Conservation (phyloP, 2,888 invertebrate genomes). For the Rotaria sp. region DNA sequence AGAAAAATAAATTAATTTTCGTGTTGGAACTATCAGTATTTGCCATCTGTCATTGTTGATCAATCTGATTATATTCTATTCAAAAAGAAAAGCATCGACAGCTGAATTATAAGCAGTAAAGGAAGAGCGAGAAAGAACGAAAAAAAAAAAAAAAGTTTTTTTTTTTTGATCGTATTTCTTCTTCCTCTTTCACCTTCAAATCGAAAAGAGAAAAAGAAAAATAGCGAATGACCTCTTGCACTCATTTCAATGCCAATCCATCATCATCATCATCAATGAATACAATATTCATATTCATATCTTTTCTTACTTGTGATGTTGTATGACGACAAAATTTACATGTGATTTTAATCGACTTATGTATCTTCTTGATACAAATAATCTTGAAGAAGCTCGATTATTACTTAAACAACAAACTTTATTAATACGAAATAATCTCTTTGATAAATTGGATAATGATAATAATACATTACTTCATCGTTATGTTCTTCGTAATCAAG, state of each 20-base stretch:
- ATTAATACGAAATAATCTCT: not conserved
- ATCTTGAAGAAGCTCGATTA: not conserved
- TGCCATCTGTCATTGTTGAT: not conserved
- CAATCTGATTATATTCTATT: not conserved
- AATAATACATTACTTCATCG: constrained; percentile 13
- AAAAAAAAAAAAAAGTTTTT: no score
- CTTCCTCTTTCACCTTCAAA: not conserved
- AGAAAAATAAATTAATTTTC: not conserved
- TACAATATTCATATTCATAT: not conserved
- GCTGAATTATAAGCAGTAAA: not conserved
- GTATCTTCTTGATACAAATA: constrained; percentile 8
- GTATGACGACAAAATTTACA: not conserved
- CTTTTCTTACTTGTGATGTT: not conserved
- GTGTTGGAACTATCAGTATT: not conserved
- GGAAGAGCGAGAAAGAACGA: not conserved
- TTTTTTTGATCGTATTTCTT: not conserved
- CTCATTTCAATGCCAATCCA: not conserved
- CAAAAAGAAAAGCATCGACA: not conserved
- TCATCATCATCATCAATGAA: not conserved
- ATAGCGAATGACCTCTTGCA: not conserved
- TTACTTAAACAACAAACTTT: not conserved
- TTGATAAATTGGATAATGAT: not conserved
- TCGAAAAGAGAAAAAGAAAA: not conserved
- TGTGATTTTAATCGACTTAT: not conserved
- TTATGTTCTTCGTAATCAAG: not conserved